phyloP scores from a whole-genome alignment of 2,113 vertebrate genomes.

The human (Homo sapiens) region DNA sequence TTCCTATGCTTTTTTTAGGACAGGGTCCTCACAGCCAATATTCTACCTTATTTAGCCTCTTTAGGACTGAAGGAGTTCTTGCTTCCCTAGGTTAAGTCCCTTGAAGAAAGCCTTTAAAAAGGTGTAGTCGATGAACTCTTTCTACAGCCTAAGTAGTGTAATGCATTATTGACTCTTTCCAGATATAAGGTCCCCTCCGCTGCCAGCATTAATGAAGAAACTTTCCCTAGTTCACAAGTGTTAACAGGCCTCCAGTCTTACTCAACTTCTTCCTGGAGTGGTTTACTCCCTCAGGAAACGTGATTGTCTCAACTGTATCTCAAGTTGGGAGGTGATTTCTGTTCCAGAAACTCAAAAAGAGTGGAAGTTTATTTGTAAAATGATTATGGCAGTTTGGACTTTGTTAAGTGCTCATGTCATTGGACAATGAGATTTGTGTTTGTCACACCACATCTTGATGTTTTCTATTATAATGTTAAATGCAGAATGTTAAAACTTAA shows the following conservation, averaged over 20 bases:
- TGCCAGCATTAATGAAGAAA: constrained; percentile 1
- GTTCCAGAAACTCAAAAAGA: background rate
- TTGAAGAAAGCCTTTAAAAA: constrained; percentile 44
- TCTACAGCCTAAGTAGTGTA: constrained; percentile 28
- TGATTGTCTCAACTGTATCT: background rate
- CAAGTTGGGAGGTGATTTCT: background rate
- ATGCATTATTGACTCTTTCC: constrained; percentile 63
- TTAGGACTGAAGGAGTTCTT: background rate
- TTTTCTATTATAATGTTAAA: background rate
- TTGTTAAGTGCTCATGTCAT: background rate
- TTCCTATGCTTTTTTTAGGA: background rate
- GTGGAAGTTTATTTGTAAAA: background rate
- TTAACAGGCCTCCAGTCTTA: constrained; percentile 18
- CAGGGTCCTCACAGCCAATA: background rate
- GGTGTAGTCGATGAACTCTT: background rate
- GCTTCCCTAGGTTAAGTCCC: background rate
- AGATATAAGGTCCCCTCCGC: background rate
- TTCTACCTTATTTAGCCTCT: background rate
- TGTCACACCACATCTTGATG: background rate
- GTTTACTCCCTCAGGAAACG: background rate
- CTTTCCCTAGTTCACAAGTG: constrained; percentile 1
- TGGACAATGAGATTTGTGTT: background rate
- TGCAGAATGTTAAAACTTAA: background rate
- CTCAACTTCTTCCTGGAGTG: background rate
- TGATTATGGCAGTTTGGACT: background rate